Evolutionary conservation across 2,113 vertebrate species (phyloP), one percentile per base, ranked within the genome.

Genomic region (Ia io): DNA sequence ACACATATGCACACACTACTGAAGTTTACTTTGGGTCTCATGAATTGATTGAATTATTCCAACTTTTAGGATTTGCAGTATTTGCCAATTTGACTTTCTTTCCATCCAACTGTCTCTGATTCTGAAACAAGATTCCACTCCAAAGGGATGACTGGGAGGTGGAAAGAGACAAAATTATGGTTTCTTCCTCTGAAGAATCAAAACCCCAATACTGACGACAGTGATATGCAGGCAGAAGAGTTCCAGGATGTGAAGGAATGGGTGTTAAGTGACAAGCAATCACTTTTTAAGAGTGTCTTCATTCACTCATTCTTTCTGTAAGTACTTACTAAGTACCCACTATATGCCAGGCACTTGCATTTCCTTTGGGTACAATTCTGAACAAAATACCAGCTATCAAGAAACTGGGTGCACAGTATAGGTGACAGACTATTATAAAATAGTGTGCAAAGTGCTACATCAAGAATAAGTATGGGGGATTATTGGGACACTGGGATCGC

Each of bases 291-390:
- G 40, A 47, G 74, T 42, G 30, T 47, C 32, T 71, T 32, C 40
- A 12, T 30, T 69, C 37, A 56, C 37, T 61, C 67, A 59, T 71
- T 71, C 67, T 83, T 70, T 59, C 63, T 91, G 70, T 35, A 91
- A 71, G 63, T 44, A 56, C 4, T 35, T 80, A 70, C 11, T 3
- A 37, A 44, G 49, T n/a, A 70, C 11, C 1, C 9, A 30, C n/a
- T 17, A 9, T 61, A 35, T 28, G 12, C n/a, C 11, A 89, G 11
- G 1, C 30, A 30, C 37, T 35, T 59, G 37, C 20, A 14, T 53
- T n/a, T 47, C 49, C 37, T 28, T 44, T 80, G 12, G 8, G 49
- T 69, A 56, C 20, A 44, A 44, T 20, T 59, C 35, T 44, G 28
- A 71, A 35, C 9, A 53, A 90, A 23, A 42, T 56, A 22, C 13